These are phyloP conservation scores for Cataglyphis livida DNA, from an alignment of 2,888 invertebrate species.

Conservation along the genomic window DNA sequence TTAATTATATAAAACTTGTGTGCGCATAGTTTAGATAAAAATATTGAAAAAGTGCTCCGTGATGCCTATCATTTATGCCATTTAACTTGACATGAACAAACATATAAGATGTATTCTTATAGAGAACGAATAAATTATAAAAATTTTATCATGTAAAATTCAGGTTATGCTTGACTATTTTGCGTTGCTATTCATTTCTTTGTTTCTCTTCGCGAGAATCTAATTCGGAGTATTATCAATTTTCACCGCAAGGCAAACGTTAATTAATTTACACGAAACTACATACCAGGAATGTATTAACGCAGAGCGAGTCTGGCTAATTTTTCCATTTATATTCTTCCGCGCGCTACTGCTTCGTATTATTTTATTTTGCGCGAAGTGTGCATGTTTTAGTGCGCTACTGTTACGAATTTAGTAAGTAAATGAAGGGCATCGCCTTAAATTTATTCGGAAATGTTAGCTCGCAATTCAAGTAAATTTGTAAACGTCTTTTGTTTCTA, in stretches of 20 bases:
- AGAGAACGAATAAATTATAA: background rate
- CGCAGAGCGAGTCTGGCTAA: constrained; percentile 23
- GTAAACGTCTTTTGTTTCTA: constrained; percentile 21
- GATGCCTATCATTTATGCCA: constrained; percentile 68
- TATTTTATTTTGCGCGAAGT: constrained; percentile 39
- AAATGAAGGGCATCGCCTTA: constrained; percentile 53
- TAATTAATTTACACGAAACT: constrained; percentile 36
- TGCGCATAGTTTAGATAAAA: constrained; percentile 54
- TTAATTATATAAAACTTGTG: background rate
- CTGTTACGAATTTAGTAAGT: constrained; percentile 49
- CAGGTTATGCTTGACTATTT: background rate
- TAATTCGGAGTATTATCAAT: constrained; percentile 35
- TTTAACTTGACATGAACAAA: constrained; percentile 56
- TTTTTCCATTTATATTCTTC: constrained; percentile 55
- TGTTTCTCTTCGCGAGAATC: constrained; percentile 7
- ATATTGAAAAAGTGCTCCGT: constrained; percentile 65
- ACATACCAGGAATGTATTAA: constrained; percentile 39
- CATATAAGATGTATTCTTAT: background rate
- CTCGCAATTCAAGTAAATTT: constrained; percentile 30
- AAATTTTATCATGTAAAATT: background rate
- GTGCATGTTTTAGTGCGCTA: constrained; percentile 25
- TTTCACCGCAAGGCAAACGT: constrained; percentile 31
- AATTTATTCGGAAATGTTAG: constrained; percentile 45
- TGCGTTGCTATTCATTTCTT: background rate
- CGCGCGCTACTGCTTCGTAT: constrained; percentile 31